phyloP scores from a whole-genome alignment of 2,113 vertebrate species.

The Strix aluco region DNA sequence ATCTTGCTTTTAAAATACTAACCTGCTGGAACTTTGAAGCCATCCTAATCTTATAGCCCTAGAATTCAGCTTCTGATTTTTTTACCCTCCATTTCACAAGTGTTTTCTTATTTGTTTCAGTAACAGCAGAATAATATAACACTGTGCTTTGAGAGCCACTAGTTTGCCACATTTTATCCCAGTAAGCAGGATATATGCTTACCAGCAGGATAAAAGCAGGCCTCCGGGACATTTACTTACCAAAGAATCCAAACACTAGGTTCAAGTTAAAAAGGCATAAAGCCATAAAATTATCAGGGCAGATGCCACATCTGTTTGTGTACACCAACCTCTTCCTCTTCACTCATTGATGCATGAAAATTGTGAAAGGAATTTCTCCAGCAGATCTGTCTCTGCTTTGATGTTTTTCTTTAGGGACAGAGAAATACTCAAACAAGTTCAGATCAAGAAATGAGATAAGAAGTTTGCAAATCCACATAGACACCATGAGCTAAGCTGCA shows the following conservation, averaged over 20 bases:
- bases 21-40: background rate
- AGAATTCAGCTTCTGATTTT: background rate
- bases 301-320: constrained; percentile 25
- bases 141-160: background rate
- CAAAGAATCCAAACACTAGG: constrained; percentile 4
- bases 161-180: background rate
- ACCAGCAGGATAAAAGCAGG: background rate
- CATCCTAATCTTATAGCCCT: background rate
- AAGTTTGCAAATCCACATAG: background rate
- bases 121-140: background rate
- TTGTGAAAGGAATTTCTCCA: constrained; percentile 30
- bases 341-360: background rate
- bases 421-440: constrained; percentile 36
- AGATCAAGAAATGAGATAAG: background rate
- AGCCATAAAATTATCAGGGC: background rate
- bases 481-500: background rate
- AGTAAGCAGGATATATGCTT: background rate
- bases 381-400: constrained; percentile 34
- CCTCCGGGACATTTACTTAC: constrained; percentile 37
- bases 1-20: background rate
- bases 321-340: constrained; percentile 20
- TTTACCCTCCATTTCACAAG: background rate
- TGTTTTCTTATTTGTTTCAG: background rate
- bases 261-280: constrained; percentile 8
- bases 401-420: constrained; percentile 13